phyloP scores from a whole-genome alignment of 2,797 vertebrate genomes.

The Falco rusticolus region DNA sequence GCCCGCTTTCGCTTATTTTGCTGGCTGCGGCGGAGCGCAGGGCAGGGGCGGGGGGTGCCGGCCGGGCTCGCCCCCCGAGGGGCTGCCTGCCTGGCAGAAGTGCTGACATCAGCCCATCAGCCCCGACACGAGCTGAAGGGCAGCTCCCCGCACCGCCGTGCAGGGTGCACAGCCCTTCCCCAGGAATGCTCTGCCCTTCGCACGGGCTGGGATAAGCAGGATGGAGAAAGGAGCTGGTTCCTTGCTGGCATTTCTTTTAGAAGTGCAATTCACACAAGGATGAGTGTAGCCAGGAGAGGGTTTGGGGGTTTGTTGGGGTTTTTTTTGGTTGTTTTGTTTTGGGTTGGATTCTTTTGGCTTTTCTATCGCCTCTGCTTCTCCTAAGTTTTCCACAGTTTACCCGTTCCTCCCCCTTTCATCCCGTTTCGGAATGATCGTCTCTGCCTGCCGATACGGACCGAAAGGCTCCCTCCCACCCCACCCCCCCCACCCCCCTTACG shows the following conservation, averaged over 20 bases:
- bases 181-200: not conserved
- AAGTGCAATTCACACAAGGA: not conserved
- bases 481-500: not conserved
- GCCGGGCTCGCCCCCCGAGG: not conserved
- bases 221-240: not conserved
- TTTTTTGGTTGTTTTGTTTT: not conserved
- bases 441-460: not conserved
- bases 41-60: not conserved
- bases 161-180: not conserved
- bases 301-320: not conserved
- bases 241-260: not conserved
- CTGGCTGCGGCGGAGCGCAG: not conserved
- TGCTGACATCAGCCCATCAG: not conserved
- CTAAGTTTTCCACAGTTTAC: not conserved
- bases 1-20: not conserved
- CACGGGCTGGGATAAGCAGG: not conserved
- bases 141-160: not conserved
- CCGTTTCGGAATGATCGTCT: not conserved
- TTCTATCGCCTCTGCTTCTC: not conserved
- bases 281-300: not conserved
- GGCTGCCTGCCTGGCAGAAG: not conserved
- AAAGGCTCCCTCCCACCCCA: not conserved
- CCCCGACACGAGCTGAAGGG: not conserved
- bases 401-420: not conserved
- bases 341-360: not conserved